A percentile compares a stretch with the other conserved stretches of the same genome.
These are phyloP conservation scores for Aricia artaxerxes DNA, from an alignment of 2,888 invertebrate genomes.

Conservation along the genomic window DNA sequence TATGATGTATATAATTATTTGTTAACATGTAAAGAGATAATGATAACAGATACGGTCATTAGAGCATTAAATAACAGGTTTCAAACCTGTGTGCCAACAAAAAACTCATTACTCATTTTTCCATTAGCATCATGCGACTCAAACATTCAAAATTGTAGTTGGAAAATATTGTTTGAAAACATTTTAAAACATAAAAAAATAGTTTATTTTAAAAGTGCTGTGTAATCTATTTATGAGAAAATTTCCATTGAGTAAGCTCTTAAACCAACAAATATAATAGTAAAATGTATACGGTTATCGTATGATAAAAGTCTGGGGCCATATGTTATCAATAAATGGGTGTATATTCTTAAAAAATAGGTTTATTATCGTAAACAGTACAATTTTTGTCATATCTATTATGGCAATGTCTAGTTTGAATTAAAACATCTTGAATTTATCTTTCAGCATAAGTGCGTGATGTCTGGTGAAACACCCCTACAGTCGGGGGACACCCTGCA, in stretches of 20 bases:
- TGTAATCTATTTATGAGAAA: too few relatives aligned
- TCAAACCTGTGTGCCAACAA: neutral
- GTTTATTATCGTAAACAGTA: too few relatives aligned
- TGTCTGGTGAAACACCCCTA: conserved; percentile 83
- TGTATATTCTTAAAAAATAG: neutral
- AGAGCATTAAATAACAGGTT: conserved; percentile 2
- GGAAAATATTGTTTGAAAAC: neutral
- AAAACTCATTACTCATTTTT: neutral
- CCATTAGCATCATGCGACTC: neutral
- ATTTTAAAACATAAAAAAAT: neutral
- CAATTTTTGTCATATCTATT: too few relatives aligned
- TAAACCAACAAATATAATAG: neutral
- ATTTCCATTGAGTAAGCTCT: neutral
- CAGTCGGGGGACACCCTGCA: conserved; percentile 89
- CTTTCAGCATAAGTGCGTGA: conserved; percentile 68
- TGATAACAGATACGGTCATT: conserved; percentile 12
- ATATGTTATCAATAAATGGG: neutral
- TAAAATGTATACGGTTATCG: neutral
- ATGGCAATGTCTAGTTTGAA: too few relatives aligned
- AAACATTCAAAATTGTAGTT: neutral
- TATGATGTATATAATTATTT: neutral
- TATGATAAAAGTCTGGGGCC: neutral
- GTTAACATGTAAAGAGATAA: neutral
- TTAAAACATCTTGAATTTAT: neutral
- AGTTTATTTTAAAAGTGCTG: too few relatives aligned